Percentiles rank a stretch among this genome's conserved stretches.
These are phyloP conservation scores for Acronicta leporina DNA, from an alignment of 2,888 invertebrate species.

Conservation along the genomic window DNA sequence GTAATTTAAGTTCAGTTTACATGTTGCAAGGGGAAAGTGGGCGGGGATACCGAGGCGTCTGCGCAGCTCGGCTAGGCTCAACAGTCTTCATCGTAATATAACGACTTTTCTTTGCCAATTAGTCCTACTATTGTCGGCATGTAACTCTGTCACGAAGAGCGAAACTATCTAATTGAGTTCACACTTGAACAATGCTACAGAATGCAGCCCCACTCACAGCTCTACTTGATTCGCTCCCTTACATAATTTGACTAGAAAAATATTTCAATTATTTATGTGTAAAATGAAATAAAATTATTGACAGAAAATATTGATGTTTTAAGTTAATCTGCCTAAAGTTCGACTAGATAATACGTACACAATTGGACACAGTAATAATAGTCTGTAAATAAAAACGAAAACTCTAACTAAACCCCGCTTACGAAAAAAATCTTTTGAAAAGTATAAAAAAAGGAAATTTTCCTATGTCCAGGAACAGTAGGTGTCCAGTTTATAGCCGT, in stretches of 20 bases:
- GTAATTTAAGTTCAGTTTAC: constrained; percentile 60
- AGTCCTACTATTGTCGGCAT: constrained; percentile 66
- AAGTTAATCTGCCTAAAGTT: too few species aligned
- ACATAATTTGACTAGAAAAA: constrained; percentile 31
- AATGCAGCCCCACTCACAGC: constrained; percentile 64
- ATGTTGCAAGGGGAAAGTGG: constrained; percentile 66
- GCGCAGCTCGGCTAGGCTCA: constrained; percentile 19
- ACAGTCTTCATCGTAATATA: constrained; percentile 23
- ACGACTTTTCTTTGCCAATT: constrained; percentile 63
- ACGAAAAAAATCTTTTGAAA: too few species aligned
- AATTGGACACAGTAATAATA: too few species aligned
- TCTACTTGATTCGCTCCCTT: constrained; percentile 31
- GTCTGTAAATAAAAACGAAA: too few species aligned
- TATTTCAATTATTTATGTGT: constrained; percentile 6
- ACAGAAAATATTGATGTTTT: too few species aligned
- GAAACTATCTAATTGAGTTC: constrained; percentile 79
- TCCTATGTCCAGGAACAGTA: too few species aligned
- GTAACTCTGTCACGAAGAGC: constrained; percentile 63
- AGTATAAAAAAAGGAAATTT: too few species aligned
- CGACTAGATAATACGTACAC: too few species aligned
- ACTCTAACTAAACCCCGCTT: too few species aligned
- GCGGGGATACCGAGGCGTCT: constrained; percentile 52
- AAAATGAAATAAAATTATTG: too few species aligned
- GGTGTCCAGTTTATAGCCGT: too few species aligned
- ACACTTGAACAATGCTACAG: constrained; percentile 77